Conservation (phyloP, 1,140 invertebrate genomes). For the Nephotettix cincticeps region DNA sequence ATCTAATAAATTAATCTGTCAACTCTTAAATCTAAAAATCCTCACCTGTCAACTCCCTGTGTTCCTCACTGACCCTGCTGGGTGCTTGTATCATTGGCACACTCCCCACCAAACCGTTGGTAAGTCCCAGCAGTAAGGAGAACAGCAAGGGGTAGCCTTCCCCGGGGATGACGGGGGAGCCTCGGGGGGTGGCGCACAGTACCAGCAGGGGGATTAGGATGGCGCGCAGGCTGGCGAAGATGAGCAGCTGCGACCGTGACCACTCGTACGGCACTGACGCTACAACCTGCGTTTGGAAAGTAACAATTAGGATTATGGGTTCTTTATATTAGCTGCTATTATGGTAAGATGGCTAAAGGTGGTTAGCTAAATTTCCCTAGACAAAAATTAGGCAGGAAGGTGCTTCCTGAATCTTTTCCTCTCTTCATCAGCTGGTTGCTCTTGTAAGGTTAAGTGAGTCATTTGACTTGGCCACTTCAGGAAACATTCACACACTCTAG, state of each 20-base stretch:
- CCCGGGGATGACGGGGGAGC: slow-evolving; percentile 66
- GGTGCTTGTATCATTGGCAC: slow-evolving; percentile 90
- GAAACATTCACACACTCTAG: no score
- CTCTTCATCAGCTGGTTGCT: no score
- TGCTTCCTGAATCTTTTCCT: no score
- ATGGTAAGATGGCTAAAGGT: no score
- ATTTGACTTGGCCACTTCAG: no score
- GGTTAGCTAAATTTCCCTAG: no score
- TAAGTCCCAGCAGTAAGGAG: slow-evolving; percentile 74
- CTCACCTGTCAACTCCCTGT: slow-evolving; percentile 70
- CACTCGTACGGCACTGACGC: slow-evolving; percentile 77
- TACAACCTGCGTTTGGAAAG: slow-evolving; percentile 59
- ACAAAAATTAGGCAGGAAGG: no score
- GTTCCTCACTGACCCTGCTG: slow-evolving; percentile 72
- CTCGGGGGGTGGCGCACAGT: slow-evolving; percentile 73
- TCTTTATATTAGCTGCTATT: no score
- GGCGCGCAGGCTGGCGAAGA: slow-evolving; percentile 65
- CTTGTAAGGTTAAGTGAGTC: no score
- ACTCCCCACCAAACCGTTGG: slow-evolving; percentile 85
- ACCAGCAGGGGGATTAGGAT: slow-evolving; percentile 78
- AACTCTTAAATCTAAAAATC: no score
- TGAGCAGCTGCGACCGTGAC: slow-evolving; percentile 70
- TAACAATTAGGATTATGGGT: no score
- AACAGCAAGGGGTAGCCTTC: slow-evolving; percentile 63
- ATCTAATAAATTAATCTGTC: no score